phyloP scores from a whole-genome alignment of 2,113 vertebrate genomes.

The Odontophorus gujanensis region DNA sequence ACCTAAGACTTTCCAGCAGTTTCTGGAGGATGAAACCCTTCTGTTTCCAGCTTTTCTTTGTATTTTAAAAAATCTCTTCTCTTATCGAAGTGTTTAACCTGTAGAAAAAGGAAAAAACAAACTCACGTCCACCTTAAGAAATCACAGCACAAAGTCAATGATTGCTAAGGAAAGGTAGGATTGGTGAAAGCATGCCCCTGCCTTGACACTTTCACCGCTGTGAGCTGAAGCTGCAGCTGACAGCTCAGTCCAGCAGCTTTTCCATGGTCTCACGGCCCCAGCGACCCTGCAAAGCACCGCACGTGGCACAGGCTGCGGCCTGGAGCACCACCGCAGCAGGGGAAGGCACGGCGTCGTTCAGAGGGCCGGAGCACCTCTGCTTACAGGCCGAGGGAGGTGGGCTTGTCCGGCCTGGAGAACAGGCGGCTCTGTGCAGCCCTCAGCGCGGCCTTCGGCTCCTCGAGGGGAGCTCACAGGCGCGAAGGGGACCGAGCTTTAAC shows the following conservation, averaged over 20 bases:
- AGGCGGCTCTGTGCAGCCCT: too few species aligned
- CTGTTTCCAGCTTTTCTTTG: conserved; percentile 86
- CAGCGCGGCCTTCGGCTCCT: too few species aligned
- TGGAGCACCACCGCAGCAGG: rapidly evolving
- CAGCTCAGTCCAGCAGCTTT: neutral
- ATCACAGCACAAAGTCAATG: neutral
- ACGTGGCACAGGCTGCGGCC: rapidly evolving
- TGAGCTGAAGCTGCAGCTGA: neutral
- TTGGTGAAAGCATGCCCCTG: neutral
- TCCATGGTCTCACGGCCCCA: neutral
- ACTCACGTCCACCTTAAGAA: neutral
- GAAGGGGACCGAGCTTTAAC: too few species aligned
- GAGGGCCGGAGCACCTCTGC: too few species aligned
- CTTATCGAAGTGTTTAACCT: conserved; percentile 95
- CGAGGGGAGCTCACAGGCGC: too few species aligned
- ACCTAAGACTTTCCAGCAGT: conserved; percentile 76
- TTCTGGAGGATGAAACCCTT: conserved; percentile 80
- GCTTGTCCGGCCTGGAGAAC: too few species aligned
- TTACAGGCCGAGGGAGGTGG: too few species aligned
- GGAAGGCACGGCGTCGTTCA: too few species aligned
- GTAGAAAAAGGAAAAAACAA: conserved; percentile 32
- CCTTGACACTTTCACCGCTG: neutral
- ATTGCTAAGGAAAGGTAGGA: too few species aligned
- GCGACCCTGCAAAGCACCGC: neutral
- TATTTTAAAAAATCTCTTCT: conserved; percentile 95